These are phyloP conservation scores for Scaptomyza caliginosa DNA, from an alignment of 2,888 invertebrate genomes.

Conservation along the genomic window DNA sequence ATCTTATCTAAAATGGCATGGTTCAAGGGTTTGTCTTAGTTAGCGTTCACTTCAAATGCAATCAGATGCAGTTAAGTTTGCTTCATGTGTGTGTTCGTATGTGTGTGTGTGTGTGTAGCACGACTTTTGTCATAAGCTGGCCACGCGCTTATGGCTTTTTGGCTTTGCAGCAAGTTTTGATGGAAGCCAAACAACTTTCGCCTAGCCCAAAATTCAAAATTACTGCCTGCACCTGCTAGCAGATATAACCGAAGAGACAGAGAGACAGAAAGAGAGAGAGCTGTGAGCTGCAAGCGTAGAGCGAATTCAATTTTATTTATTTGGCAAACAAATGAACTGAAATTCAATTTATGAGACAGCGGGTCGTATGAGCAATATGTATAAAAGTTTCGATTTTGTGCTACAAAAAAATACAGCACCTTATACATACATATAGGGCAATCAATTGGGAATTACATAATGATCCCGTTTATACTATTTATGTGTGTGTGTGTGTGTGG, in stretches of 20 bases:
- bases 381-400: background rate
- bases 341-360: conserved; percentile 49
- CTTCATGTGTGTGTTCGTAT: background rate
- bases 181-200: conserved; percentile 16
- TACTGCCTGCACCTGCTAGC: conserved; percentile 35
- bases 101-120: background rate
- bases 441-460: conserved; percentile 63
- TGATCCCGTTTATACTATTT: conserved; percentile 1
- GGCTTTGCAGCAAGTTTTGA: conserved; percentile 8
- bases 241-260: conserved; percentile 2
- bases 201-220: conserved; percentile 8
- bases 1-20: background rate
- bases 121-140: conserved; percentile 18
- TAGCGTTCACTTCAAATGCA: conserved; percentile 14
- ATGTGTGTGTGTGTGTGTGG: background rate
- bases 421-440: conserved; percentile 2
- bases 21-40: background rate
- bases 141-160: background rate
- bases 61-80: conserved; percentile 5
- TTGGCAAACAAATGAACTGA: conserved; percentile 42
- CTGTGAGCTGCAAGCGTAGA: background rate
- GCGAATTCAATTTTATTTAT: conserved; percentile 43
- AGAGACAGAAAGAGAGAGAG: background rate
- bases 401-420: background rate
- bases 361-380: conserved; percentile 46